Percentiles rank a stretch among this genome's conserved stretches.
Evolutionary conservation across 2,113 vertebrate genomes (phyloP).

Genomic region (Diglossa brunneiventris): DNA sequence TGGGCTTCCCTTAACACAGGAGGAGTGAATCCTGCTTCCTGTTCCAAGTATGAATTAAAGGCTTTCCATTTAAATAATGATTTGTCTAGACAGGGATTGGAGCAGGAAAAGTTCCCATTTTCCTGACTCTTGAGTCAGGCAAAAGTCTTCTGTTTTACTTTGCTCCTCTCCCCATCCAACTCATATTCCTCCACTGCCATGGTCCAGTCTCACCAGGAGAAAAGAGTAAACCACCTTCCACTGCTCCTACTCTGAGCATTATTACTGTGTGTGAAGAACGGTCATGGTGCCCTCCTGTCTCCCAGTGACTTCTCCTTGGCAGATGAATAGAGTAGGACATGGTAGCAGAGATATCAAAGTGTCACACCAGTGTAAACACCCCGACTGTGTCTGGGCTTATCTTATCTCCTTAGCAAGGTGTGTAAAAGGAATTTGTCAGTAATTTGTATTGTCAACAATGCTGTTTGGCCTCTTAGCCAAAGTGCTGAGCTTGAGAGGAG

Average conservation of each 20-base stretch:
- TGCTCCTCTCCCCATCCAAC: neutral
- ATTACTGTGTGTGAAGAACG: neutral
- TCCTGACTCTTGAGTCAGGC: neutral
- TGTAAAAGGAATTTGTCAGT: conserved; percentile 13
- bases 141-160: neutral
- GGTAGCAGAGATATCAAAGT: neutral
- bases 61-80: neutral
- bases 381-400: neutral
- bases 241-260: neutral
- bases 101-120: neutral
- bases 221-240: neutral
- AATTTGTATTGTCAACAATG: conserved; percentile 7
- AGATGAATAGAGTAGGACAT: neutral
- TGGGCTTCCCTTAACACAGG: neutral
- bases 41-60: neutral
- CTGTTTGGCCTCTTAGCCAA: neutral
- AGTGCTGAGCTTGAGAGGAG: neutral
- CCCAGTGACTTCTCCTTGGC: neutral
- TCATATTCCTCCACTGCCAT: neutral
- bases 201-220: neutral
- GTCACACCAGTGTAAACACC: conserved; percentile 3
- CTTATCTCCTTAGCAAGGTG: conserved; percentile 7
- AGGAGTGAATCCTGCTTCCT: neutral
- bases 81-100: neutral
- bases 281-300: neutral